Evolutionary conservation across 1,140 invertebrate genomes (phyloP).

Genomic region (Drosophila ficusphila): DNA sequence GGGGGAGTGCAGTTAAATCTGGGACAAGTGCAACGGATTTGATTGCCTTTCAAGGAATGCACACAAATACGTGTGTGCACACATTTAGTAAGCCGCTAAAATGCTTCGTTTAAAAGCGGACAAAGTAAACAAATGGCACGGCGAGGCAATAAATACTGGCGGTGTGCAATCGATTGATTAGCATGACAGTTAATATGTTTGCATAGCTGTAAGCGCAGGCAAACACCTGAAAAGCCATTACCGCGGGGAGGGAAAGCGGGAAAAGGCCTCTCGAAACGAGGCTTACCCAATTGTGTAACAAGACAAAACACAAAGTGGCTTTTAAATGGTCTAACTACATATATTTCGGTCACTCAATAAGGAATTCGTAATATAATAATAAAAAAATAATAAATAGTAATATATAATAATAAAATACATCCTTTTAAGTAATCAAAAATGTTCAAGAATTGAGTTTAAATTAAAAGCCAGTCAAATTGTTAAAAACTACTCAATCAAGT

Average conservation of each 20-base stretch:
- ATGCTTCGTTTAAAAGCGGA: slow-evolving; percentile 17
- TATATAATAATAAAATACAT: background rate
- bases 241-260: background rate
- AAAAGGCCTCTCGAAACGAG: background rate
- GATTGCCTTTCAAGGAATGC: slow-evolving; percentile 25
- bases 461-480: too few relatives aligned
- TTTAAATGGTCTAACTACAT: background rate
- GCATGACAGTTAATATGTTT: slow-evolving; percentile 57
- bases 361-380: too few relatives aligned
- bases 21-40: background rate
- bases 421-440: too few relatives aligned
- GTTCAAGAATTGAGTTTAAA: too few relatives aligned
- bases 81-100: slow-evolving; percentile 14
- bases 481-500: background rate
- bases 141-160: slow-evolving; percentile 19
- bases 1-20: background rate
- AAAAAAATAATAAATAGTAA: too few relatives aligned
- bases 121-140: slow-evolving; percentile 28
- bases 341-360: too few relatives aligned
- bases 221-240: slow-evolving; percentile 32
- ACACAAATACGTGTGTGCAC: background rate
- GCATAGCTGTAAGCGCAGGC: slow-evolving; percentile 43
- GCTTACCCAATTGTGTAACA: background rate
- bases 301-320: background rate
- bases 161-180: slow-evolving; percentile 49